Conservation (phyloP, 1,140 invertebrate genomes). For the Dendrolimus kikuchii region DNA sequence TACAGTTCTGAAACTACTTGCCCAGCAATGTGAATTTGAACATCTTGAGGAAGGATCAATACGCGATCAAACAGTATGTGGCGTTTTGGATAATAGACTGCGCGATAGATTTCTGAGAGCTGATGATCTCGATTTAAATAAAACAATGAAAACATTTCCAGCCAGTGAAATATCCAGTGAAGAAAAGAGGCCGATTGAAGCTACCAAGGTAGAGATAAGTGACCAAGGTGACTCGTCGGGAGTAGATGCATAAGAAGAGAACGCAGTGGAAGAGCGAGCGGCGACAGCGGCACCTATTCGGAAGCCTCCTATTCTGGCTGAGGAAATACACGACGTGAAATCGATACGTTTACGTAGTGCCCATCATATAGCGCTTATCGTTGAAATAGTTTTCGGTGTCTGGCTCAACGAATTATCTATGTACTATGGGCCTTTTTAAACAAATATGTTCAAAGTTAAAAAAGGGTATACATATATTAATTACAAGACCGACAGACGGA, state of each 20-base stretch:
- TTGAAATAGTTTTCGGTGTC: too few species aligned
- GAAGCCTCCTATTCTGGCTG: too few species aligned
- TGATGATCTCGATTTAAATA: conserved; percentile 14
- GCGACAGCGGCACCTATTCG: too few species aligned
- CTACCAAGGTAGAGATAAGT: background rate
- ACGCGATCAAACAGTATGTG: conserved; percentile 8
- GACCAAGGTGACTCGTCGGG: background rate
- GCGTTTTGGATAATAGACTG: conserved; percentile 3
- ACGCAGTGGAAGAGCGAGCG: too few species aligned
- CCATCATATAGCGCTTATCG: too few species aligned
- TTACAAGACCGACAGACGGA: too few species aligned
- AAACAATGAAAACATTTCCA: conserved; percentile 18
- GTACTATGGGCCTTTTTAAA: too few species aligned
- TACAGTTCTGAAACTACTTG: conserved; percentile 9
- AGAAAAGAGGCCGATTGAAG: background rate
- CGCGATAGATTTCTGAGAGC: conserved; percentile 13
- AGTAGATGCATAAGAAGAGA: background rate
- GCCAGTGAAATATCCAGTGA: conserved; percentile 9
- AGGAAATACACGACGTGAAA: too few species aligned
- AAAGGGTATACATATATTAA: too few species aligned
- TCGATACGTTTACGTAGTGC: too few species aligned
- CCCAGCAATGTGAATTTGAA: conserved; percentile 9
- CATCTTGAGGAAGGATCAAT: conserved; percentile 1
- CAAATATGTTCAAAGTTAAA: too few species aligned
- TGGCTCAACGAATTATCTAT: too few species aligned